A percentile compares a stretch with the other conserved stretches of the same genome.
phyloP scores from a whole-genome alignment of 2,888 invertebrate genomes.

The Thera obeliscata region DNA sequence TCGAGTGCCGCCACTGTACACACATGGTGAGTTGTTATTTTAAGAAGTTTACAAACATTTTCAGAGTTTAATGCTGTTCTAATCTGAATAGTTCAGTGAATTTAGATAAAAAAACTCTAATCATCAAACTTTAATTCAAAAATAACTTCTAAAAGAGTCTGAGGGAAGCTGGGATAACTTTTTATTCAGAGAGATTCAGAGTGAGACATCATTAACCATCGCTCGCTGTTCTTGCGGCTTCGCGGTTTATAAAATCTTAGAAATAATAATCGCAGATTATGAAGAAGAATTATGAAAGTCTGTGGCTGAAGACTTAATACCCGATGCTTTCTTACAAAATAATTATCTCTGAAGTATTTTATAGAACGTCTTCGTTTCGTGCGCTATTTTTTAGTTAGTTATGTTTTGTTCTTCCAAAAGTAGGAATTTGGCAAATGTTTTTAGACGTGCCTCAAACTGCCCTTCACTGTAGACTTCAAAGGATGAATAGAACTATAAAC shows the following conservation, averaged over 20 bases:
- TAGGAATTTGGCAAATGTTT: too few species aligned
- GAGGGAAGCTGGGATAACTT: slow-evolving; percentile 9
- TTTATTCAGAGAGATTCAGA: slow-evolving; percentile 3
- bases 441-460: too few species aligned
- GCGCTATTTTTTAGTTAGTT: too few species aligned
- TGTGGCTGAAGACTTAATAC: slow-evolving; percentile 9
- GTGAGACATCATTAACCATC: slow-evolving; percentile 15
- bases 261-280: slow-evolving; percentile 18
- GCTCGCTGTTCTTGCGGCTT: slow-evolving; percentile 13
- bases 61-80: background rate
- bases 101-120: background rate
- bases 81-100: background rate
- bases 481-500: too few species aligned
- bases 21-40: slow-evolving; percentile 82
- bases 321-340: background rate
- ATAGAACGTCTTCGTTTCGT: background rate
- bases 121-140: background rate
- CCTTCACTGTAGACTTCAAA: too few species aligned
- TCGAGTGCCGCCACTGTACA: slow-evolving; percentile 85
- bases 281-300: slow-evolving; percentile 8
- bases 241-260: slow-evolving; percentile 18
- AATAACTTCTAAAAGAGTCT: slow-evolving; percentile 1
- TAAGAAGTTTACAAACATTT: background rate
- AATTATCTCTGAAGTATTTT: background rate
- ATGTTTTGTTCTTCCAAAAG: too few species aligned